Conservation (phyloP, 2,888 invertebrate species). For the Cybosia mesomella region DNA sequence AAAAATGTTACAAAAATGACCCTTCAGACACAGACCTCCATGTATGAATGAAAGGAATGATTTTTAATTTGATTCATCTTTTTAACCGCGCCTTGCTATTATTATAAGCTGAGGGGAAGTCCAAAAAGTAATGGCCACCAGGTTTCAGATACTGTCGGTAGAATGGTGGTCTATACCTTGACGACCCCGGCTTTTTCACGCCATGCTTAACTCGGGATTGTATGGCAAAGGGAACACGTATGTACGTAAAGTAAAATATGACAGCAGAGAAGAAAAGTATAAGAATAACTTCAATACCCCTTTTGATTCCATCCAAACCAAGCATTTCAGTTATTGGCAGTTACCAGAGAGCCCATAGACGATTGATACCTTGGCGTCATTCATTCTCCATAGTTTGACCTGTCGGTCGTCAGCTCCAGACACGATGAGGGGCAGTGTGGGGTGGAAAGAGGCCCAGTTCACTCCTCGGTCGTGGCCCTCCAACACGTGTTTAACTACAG, state of each 20-base stretch:
- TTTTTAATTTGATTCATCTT: no score
- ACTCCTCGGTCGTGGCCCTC: slow-evolving; percentile 99
- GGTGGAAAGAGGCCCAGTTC: slow-evolving; percentile 99
- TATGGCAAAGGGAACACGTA: background rate
- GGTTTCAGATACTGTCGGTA: background rate
- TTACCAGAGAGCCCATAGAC: slow-evolving; percentile 11
- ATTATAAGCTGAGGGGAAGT: no score
- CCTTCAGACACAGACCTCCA: no score
- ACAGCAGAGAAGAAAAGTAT: background rate
- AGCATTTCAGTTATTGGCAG: slow-evolving; percentile 18
- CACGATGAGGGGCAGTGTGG: slow-evolving; percentile 96
- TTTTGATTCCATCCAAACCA: slow-evolving; percentile 11
- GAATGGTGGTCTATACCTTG: background rate
- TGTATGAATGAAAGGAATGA: no score
- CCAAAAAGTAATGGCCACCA: no score
- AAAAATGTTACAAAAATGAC: no score
- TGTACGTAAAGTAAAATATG: background rate
- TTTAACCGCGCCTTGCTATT: no score
- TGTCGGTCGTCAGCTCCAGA: slow-evolving; percentile 99
- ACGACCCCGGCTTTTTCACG: background rate
- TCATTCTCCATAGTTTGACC: slow-evolving; percentile 99
- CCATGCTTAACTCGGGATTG: background rate
- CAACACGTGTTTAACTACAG: slow-evolving; percentile 95
- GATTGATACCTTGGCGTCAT: slow-evolving; percentile 92
- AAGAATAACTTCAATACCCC: slow-evolving; percentile 10